These are phyloP conservation scores for Tipula confusa DNA, from an alignment of 2,888 invertebrate species.

Conservation along the genomic window DNA sequence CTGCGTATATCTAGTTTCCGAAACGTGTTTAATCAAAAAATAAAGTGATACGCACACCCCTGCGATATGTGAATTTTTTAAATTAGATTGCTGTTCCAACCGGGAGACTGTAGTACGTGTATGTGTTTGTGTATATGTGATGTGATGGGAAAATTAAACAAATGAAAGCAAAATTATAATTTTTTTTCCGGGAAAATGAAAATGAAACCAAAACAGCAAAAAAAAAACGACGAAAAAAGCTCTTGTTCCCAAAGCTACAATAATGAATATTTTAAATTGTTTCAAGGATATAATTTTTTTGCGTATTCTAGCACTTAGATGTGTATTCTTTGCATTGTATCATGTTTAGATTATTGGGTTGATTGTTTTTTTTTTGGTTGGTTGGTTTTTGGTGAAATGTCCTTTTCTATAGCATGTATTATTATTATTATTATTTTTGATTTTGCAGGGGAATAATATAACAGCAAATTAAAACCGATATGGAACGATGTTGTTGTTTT, in stretches of 20 bases:
- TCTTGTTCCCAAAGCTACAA: not conserved
- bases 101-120: not conserved
- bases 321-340: not conserved
- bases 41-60: not conserved
- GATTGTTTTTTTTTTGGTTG: not conserved
- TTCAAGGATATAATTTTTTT: not conserved
- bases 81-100: not conserved
- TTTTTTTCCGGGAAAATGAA: constrained; percentile 6
- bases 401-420: not conserved
- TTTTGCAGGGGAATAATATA: not conserved
- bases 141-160: not conserved
- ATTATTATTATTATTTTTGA: too few species aligned
- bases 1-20: not conserved
- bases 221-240: not conserved
- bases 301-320: not conserved
- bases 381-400: not conserved
- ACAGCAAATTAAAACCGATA: not conserved
- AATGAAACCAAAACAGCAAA: constrained; percentile 4
- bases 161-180: not conserved
- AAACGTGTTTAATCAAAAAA: not conserved
- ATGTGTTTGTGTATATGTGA: not conserved
- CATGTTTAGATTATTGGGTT: not conserved
- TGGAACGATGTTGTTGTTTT: not conserved
- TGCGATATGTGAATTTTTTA: not conserved
- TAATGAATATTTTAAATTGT: constrained; percentile 25